A percentile compares a stretch with the other conserved stretches of the same genome.
Evolutionary conservation across 2,797 vertebrate species (phyloP).

Genomic region (Notolabrus celidotus): DNA sequence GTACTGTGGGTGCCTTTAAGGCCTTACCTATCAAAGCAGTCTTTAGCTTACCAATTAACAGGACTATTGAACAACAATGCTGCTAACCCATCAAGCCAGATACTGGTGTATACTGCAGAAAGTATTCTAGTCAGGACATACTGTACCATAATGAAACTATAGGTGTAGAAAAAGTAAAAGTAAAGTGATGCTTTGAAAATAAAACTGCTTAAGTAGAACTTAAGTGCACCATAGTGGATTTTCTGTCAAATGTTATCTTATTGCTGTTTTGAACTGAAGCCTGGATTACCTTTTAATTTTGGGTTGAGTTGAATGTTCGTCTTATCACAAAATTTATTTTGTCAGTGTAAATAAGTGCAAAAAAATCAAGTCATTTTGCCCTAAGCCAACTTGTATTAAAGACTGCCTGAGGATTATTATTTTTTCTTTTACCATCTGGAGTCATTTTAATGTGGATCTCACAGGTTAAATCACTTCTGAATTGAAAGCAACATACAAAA

Average conservation of each 20-base stretch:
- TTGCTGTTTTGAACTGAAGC: slow-evolving; percentile 76
- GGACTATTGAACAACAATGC: slow-evolving; percentile 80
- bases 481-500: slow-evolving; percentile 81
- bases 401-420: slow-evolving; percentile 77
- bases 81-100: slow-evolving; percentile 78
- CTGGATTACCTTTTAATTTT: slow-evolving; percentile 74
- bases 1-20: slow-evolving; percentile 60
- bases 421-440: slow-evolving; percentile 68
- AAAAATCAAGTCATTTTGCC: slow-evolving; percentile 64
- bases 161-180: slow-evolving; percentile 63
- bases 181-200: slow-evolving; percentile 58
- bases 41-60: slow-evolving; percentile 79
- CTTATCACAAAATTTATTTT: slow-evolving; percentile 62
- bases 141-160: slow-evolving; percentile 61
- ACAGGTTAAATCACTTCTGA: slow-evolving; percentile 79
- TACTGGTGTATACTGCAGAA: slow-evolving; percentile 73
- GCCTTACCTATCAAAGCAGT: slow-evolving; percentile 78
- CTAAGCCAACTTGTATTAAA: slow-evolving; percentile 72
- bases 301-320: slow-evolving; percentile 66
- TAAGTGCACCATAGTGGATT: slow-evolving; percentile 66
- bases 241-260: slow-evolving; percentile 69
- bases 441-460: slow-evolving; percentile 78
- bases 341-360: slow-evolving; percentile 72
- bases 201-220: slow-evolving; percentile 46
- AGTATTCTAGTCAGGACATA: slow-evolving; percentile 65